Evolutionary conservation across 2,113 vertebrate genomes (phyloP), one percentile per base, ranked within the genome.

Genomic region (Equus quagga): DNA sequence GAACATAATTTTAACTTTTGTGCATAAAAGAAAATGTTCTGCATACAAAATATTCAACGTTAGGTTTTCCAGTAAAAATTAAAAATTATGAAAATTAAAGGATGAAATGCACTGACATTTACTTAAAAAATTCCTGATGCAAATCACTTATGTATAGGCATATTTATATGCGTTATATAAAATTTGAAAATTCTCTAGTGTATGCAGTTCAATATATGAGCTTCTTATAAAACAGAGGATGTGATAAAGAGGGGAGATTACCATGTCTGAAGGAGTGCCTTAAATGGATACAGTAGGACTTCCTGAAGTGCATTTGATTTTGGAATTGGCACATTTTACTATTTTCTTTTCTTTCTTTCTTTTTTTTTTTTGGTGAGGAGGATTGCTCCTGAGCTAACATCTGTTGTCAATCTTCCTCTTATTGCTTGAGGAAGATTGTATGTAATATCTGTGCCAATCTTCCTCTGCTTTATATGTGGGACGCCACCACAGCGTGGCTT

Each of bases 21-120:
- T 94, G n/a, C 24, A 49, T 91, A 91, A 44, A 60, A 83, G 90
- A 49, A 49, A 64, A 70, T 91, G 33, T 41, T 90, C 18, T 86
- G 8, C 7, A 15, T 60, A 33, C 1, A 19, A 79, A 88, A 80
- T 94, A 89, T 28, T 85, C 60, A 81, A 75, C 0, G 18, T 3
- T 69, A 60, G 1, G 6, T 28, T 67, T 73, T 89, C 3, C 1
- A 70, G 26, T 79, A 72, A 94, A 83, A 64, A 31, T 89, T 21
- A 56, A 81, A 95, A 81, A 67, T 49, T 72, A 78, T 86, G 17
- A 58, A 73, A 46, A 17, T 36, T 69, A 76, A 58, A 76, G 83
- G 18, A 44, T 85, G 2, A 82, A 75, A 56, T 72, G 1, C 11
- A 33, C 28, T 92, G 26, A 28, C 2, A 46, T 78, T 91, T 89